These are phyloP conservation scores for Pocillopora meandrina DNA, from an alignment of 92 coral and sea anemone genomes.

Conservation along the genomic window DNA sequence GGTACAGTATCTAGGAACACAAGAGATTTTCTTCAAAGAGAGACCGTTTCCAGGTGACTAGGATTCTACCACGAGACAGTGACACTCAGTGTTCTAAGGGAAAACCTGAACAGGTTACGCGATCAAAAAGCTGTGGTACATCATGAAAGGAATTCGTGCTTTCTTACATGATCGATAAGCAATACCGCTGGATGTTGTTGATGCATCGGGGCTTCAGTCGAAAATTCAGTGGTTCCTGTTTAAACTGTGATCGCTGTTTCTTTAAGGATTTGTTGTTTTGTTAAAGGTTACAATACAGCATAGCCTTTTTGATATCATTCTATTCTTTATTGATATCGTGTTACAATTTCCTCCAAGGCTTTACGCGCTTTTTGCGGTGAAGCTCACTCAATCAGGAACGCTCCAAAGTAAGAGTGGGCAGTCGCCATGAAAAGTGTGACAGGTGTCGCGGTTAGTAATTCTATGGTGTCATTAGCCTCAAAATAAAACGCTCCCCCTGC, in stretches of 20 bases:
- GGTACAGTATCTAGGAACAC: neutral
- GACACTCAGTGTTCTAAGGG: neutral
- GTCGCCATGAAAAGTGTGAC: neutral
- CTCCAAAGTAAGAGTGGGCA: neutral
- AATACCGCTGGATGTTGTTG: too few relatives aligned
- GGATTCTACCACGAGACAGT: neutral
- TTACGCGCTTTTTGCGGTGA: neutral
- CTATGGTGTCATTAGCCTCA: constrained; percentile 9
- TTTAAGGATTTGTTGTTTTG: too few relatives aligned
- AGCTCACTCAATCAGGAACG: constrained; percentile 2
- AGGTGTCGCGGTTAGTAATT: neutral
- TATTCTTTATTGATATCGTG: too few relatives aligned
- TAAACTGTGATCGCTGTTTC: too few relatives aligned
- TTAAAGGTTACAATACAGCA: too few relatives aligned
- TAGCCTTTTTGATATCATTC: too few relatives aligned
- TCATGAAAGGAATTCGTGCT: neutral
- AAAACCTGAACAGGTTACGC: constrained; percentile 6
- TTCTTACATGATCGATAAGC: too few relatives aligned
- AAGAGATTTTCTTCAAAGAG: constrained; percentile 19
- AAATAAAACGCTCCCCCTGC: neutral
- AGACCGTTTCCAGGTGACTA: neutral
- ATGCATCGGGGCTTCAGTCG: too few relatives aligned
- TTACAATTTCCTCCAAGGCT: too few relatives aligned
- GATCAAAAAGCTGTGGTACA: constrained; percentile 28
- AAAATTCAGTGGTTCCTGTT: neutral